A percentile compares a stretch with the other conserved stretches of the same genome.
These are phyloP conservation scores for Sporophila hypoxantha DNA, from an alignment of 2,113 vertebrate species.

Conservation along the genomic window DNA sequence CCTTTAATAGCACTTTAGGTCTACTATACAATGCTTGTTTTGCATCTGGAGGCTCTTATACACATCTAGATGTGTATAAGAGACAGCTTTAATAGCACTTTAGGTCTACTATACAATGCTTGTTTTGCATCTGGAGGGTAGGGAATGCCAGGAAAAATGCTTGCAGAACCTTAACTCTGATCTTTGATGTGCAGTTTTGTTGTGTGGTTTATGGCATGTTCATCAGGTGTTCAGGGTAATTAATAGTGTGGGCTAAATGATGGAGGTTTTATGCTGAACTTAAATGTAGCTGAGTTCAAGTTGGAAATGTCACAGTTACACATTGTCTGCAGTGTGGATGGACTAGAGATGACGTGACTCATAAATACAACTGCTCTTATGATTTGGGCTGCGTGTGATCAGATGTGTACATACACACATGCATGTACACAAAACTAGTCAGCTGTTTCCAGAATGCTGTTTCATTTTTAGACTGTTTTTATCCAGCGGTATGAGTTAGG, in stretches of 20 bases:
- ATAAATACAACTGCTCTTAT: not conserved
- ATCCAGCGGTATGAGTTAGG: not conserved
- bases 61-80: no score
- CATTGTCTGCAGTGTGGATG: not conserved
- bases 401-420: not conserved
- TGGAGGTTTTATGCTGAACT: not conserved
- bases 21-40: not conserved
- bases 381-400: not conserved
- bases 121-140: not conserved
- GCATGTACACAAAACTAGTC: not conserved
- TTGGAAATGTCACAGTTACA: not conserved
- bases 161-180: not conserved
- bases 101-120: not conserved
- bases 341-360: not conserved
- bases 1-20: not conserved
- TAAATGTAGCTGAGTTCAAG: not conserved
- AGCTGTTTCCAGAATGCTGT: not conserved
- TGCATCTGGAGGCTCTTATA: not conserved
- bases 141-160: accelerated
- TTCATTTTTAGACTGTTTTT: not conserved
- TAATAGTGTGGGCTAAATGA: not conserved
- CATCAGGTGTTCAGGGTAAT: not conserved
- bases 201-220: not conserved
- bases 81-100: not conserved
- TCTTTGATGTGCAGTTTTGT: not conserved